Base-by-base conservation (phyloP, 2,113 vertebrate genomes). In the Siniperca knerii region DNA sequence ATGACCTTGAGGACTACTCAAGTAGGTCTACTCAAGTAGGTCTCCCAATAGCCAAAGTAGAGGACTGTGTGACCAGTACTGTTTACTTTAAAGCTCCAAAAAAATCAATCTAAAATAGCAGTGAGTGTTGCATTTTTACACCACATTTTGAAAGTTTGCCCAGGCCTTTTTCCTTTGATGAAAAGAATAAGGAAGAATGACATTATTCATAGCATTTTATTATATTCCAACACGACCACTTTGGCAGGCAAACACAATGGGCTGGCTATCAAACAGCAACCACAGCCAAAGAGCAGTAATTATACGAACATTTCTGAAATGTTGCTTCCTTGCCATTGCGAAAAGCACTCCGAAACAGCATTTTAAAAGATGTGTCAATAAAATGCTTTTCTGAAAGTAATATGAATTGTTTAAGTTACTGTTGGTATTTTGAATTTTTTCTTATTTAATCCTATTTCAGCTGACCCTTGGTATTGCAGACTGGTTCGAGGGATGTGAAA, bases 201-300 rank as follows among this genome's bases (percentile, higher is more conserved):
- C 68, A 78, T 74, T 70, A 74, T 78, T 75, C 62, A 60, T 62
- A 52, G 61, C 40, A 66, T 65, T 79, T 70, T 50, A 83, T 79
- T 81, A 35, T 73, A 80, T 76, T 83, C 82, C 48, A 75, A 40
- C 57, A 66, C 21, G 64, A 67, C 4, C 64, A 29, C 55, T 72
- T 66, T 86, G 83, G 81, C 86, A 81, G 55, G 55, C 54, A 0
- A 70, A 83, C 69, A 81, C 70, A 13, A 52, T 2, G 21, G 44
- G 77, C 54, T 57, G 55, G 4, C 52, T 67, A 79, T 86, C 33
- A 81, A 82, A 82, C 54, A 60, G 33, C 18, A 42, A 60, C n/a
- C 71, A 77, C 23, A 71, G 81, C 79, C 64, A 84, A 77, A 84
- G 25, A 84, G 54, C 71, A 75, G 52, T 2, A 55, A 82, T 86